phyloP scores from a whole-genome alignment of 1,140 invertebrate species.

The Formica exsecta region DNA sequence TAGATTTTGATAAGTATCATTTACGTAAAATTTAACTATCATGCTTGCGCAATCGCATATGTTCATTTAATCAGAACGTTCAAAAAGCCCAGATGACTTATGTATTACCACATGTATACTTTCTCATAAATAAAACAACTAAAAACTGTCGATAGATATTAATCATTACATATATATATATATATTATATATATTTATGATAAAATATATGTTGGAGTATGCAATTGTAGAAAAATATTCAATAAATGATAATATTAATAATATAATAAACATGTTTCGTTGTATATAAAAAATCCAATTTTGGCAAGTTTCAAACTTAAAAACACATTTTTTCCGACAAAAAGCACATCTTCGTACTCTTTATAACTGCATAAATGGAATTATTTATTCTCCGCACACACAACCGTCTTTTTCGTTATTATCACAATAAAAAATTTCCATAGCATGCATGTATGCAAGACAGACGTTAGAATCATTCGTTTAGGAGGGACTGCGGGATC shows the following conservation, averaged over 20 bases:
- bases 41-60: not conserved
- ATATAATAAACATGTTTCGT: not conserved
- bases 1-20: slow-evolving; percentile 4
- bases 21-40: slow-evolving; percentile 37
- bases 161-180: too few species aligned
- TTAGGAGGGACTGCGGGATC: not conserved
- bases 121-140: slow-evolving; percentile 22
- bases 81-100: slow-evolving; percentile 12
- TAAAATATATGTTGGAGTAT: not conserved
- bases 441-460: not conserved
- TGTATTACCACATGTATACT: not conserved
- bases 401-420: too few species aligned
- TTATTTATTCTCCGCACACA: not conserved
- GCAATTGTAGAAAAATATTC: not conserved
- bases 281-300: not conserved
- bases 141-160: not conserved
- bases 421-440: not conserved
- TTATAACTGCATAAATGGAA: not conserved
- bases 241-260: too few species aligned
- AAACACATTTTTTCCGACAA: not conserved
- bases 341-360: not conserved
- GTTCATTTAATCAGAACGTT: slow-evolving; percentile 16
- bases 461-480: not conserved
- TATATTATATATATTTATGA: not conserved
- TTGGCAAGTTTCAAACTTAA: not conserved